These are phyloP conservation scores for Casuarius casuarius DNA, from an alignment of 2,113 vertebrate species.

Conservation along the genomic window DNA sequence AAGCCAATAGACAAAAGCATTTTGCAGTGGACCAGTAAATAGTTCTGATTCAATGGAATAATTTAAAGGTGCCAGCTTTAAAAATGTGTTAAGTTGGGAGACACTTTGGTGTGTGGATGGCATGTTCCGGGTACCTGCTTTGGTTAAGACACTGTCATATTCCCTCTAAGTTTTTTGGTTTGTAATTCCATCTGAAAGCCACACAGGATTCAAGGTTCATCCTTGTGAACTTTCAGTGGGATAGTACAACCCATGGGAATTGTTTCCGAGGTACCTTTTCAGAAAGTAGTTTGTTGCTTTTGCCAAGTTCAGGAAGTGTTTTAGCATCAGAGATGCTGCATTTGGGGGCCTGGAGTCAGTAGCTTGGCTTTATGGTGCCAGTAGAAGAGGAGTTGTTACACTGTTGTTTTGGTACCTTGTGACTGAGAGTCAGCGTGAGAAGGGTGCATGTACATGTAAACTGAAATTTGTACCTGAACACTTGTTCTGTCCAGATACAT, in stretches of 20 bases:
- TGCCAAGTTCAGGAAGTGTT: not conserved
- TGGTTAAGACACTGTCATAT: not conserved
- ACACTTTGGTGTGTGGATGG: not conserved
- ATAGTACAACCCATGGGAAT: not conserved
- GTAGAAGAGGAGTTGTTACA: not conserved
- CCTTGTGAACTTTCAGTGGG: not conserved
- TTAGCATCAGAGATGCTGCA: not conserved
- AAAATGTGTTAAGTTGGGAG: not conserved
- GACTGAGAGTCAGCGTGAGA: not conserved
- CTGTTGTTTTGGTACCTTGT: not conserved
- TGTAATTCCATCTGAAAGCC: not conserved
- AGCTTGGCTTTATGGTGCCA: not conserved
- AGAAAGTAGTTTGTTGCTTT: not conserved
- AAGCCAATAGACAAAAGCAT: slow-evolving; percentile 7
- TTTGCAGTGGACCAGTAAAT: not conserved
- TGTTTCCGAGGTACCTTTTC: not conserved
- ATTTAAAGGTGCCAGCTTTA: slow-evolving; percentile 2
- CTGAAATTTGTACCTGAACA: not conserved
- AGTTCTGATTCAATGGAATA: not conserved
- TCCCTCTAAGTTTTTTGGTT: not conserved
- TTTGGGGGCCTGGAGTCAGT: not conserved
- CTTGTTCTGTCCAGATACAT: not conserved
- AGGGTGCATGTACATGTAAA: not conserved
- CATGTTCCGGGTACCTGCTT: not conserved
- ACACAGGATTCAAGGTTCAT: not conserved